Base-by-base conservation (phyloP, 2,888 invertebrate species). In the Tenthredo livida region DNA sequence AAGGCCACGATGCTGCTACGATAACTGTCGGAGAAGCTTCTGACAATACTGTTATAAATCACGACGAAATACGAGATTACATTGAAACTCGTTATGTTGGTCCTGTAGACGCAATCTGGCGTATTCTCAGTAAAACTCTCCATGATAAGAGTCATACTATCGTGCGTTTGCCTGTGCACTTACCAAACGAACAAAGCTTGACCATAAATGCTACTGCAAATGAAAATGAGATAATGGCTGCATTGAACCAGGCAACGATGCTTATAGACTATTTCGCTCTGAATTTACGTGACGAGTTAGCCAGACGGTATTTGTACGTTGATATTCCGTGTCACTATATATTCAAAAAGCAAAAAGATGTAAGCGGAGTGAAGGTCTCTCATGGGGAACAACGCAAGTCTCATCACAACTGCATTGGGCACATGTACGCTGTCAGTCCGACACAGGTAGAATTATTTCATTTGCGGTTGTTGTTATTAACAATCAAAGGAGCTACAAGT, bases 401-500 rank as follows among this genome's bases (percentile, higher is more conserved):
- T 61, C 21, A 21, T 61, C 1, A 21, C n/a, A 61, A 61, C 61
- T 61, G 61, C 21, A 61, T 61, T 61, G 61, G 61, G 0, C 61
- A 25, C 2, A 61, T 61, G 61, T 61, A 61, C 9, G n/a, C 61
- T 61, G 25, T 61, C 0, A 61, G 61, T 61, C 61, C 61, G 9
- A 21, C 61, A 2, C 61, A 61, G 21, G 9, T 61, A 25, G 25
- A 61, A 61, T 7, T 61, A 7, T 61, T 58, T 21, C 61, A 61
- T 61, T 10, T 61, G n/a, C 61, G 61, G 25, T 61, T 61, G 21
- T 61, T 61, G 10, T 87, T 92, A 33, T 85, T 89, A 1, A 86
- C 89, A 47, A 86, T 90, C 0, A 88, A 86, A 87, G 91, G 90
- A 37, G 88, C 89, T 21, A 89, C 83, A 67, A 88, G 87, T 86